Evolutionary conservation across 2,113 vertebrate genomes (phyloP).

Genomic region (Empidonax traillii): DNA sequence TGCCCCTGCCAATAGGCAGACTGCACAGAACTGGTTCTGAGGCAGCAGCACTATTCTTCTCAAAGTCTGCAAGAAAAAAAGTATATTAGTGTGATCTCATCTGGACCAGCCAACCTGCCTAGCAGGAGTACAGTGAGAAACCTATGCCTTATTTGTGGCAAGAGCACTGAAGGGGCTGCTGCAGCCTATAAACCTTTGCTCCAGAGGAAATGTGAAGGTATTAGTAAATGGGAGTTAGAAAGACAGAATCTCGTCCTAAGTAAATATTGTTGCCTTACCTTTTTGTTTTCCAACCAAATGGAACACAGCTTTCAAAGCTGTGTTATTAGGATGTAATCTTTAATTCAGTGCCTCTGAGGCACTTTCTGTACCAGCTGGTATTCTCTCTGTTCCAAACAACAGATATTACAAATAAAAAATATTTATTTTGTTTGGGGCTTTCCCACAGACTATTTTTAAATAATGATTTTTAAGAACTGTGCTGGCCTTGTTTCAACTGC

Average conservation of each 20-base stretch:
- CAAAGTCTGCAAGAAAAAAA: not conserved
- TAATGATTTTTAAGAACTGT: conserved; percentile 56
- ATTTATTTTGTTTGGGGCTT: conserved; percentile 66
- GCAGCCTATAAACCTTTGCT: not conserved
- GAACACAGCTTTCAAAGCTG: not conserved
- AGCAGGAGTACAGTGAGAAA: not conserved
- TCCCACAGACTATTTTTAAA: conserved; percentile 71
- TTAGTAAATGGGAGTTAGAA: not conserved
- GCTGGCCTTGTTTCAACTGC: not conserved
- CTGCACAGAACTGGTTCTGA: not conserved
- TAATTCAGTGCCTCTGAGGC: conserved; percentile 20
- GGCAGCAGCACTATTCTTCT: not conserved
- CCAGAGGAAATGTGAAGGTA: not conserved
- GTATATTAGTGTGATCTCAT: not conserved
- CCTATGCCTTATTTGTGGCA: not conserved
- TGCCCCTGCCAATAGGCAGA: not conserved
- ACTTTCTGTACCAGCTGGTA: conserved; percentile 52
- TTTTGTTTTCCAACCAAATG: conserved; percentile 23
- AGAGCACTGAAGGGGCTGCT: not conserved
- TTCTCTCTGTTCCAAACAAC: conserved; percentile 22
- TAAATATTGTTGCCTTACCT: conserved; percentile 12
- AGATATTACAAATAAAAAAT: conserved; percentile 61
- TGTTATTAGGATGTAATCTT: not conserved
- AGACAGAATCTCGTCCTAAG: not conserved
- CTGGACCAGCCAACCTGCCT: not conserved